Conservation (phyloP, 2,113 vertebrate species). For the Gallinago jamesoni region DNA sequence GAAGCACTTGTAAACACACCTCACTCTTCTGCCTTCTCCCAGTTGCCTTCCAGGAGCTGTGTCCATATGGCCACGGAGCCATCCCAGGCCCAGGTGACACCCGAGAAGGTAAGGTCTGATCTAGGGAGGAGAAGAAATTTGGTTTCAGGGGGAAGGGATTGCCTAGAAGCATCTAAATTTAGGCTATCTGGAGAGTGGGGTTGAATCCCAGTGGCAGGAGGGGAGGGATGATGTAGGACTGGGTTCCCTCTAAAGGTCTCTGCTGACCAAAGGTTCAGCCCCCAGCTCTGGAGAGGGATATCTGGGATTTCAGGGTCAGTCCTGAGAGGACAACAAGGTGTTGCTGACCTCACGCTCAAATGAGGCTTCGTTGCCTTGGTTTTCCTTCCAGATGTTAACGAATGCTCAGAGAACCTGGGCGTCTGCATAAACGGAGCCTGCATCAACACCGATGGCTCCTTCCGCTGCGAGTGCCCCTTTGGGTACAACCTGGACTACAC, state of each 20-base stretch:
- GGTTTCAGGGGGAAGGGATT: rapidly evolving
- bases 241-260: background rate
- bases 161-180: background rate
- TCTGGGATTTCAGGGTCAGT: background rate
- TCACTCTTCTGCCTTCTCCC: background rate
- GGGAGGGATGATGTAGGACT: no score
- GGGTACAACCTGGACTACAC: slow-evolving; percentile 93
- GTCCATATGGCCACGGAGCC: slow-evolving; percentile 88
- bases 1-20: background rate
- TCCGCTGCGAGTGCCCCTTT: slow-evolving; percentile 93
- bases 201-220: background rate
- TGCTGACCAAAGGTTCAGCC: background rate
- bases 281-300: background rate
- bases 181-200: background rate
- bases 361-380: background rate
- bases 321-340: background rate
- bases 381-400: slow-evolving; percentile 82
- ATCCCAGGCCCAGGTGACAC: slow-evolving; percentile 81
- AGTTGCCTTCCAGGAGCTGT: slow-evolving; percentile 87
- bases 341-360: rapidly evolving
- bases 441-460: slow-evolving; percentile 93
- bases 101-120: slow-evolving; percentile 80
- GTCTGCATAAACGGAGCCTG: slow-evolving; percentile 88
- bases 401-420: slow-evolving; percentile 87
- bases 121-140: background rate